These are phyloP conservation scores for Pachycephus smyrnensis DNA, from an alignment of 2,888 invertebrate species.

Conservation along the genomic window DNA sequence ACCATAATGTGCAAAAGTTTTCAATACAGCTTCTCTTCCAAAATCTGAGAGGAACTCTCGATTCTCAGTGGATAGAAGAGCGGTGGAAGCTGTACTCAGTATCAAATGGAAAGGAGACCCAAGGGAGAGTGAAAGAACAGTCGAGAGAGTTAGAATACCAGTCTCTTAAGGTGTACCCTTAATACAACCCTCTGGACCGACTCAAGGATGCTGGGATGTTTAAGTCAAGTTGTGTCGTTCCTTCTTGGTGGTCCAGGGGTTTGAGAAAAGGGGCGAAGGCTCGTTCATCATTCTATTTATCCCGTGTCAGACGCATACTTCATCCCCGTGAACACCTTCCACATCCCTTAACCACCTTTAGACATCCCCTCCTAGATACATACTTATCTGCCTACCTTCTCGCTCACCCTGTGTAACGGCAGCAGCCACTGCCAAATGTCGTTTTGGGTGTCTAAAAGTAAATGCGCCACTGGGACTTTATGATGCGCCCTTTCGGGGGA, in stretches of 20 bases:
- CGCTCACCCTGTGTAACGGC: neutral
- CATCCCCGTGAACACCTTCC: neutral
- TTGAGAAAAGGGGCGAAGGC: slow-evolving; percentile 23
- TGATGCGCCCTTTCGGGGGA: neutral
- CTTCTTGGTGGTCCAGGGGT: neutral
- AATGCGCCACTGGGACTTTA: slow-evolving; percentile 1
- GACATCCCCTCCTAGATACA: no score
- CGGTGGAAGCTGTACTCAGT: no score
- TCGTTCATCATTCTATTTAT: slow-evolving; percentile 44
- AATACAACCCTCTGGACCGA: no score
- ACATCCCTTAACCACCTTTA: neutral
- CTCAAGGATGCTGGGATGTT: slow-evolving; percentile 22
- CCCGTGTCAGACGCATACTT: slow-evolving; percentile 30
- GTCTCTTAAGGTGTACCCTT: no score
- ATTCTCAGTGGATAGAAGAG: no score
- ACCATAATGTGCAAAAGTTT: no score
- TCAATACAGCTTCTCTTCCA: no score
- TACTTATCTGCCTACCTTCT: no score
- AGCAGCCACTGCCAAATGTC: neutral
- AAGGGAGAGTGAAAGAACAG: slow-evolving; percentile 10
- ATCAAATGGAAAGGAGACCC: neutral
- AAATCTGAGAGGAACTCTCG: no score
- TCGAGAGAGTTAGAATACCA: no score
- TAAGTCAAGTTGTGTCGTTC: slow-evolving; percentile 29
- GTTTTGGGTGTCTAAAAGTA: neutral